Evolutionary conservation across 2,888 invertebrate species (phyloP).

Genomic region (Metellina segmentata): DNA sequence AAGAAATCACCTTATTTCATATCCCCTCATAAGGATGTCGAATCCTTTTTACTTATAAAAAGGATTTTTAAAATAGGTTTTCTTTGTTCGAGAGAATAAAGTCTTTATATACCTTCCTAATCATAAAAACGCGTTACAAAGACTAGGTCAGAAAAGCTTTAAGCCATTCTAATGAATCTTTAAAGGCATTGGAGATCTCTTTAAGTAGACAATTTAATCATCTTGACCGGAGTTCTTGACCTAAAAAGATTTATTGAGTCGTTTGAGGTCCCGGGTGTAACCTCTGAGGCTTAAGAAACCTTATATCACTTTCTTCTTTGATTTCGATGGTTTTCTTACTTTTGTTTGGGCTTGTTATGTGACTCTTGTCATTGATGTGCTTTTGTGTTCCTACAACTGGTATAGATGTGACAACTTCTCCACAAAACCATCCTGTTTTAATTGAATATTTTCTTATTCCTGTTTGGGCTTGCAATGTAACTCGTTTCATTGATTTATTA

Average conservation of each 20-base stretch:
- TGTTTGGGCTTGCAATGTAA: too few species aligned
- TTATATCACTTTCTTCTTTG: constrained; percentile 49
- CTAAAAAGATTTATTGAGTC: constrained; percentile 60
- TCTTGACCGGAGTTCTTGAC: constrained; percentile 49
- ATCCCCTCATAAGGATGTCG: too few species aligned
- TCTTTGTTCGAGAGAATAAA: too few species aligned
- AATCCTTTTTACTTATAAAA: too few species aligned
- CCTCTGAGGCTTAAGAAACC: constrained; percentile 21
- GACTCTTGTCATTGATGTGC: not conserved
- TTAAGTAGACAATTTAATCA: constrained; percentile 50
- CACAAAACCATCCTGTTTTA: too few species aligned
- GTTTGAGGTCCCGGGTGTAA: constrained; percentile 26
- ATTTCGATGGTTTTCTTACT: constrained; percentile 6
- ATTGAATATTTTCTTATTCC: too few species aligned
- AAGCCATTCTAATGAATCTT: constrained; percentile 40
- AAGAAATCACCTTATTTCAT: too few species aligned
- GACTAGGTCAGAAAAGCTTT: not conserved
- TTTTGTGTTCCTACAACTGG: too few species aligned
- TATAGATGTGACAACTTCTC: too few species aligned
- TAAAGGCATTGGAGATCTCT: constrained; percentile 20
- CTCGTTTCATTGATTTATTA: too few species aligned
- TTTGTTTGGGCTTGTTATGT: not conserved
- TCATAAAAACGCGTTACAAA: not conserved
- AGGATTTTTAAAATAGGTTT: too few species aligned
- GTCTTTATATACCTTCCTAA: not conserved